Base-by-base conservation (phyloP, 2,888 invertebrate species). In the Chrysopilus asiliformis region DNA sequence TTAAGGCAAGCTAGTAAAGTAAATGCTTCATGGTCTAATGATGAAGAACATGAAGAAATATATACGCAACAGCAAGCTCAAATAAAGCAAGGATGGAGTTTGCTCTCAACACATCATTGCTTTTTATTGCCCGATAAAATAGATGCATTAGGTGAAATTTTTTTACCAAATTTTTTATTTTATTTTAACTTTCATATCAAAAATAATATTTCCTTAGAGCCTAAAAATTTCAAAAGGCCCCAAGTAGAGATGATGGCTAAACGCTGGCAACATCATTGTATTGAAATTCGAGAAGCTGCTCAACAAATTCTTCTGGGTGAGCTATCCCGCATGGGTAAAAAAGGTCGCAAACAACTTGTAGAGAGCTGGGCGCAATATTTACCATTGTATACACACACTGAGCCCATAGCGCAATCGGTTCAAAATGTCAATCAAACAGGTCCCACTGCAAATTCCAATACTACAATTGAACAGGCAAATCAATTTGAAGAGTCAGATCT, bases 261-360 rank as follows among this genome's bases (percentile, higher is more conserved):
- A 13, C 72, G 94, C 43, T 98, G 98, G 98, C 97, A 98, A 59
- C 97, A 98, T 66, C 86, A 94, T 50, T 98, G 97, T 60, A 72
- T 97, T 4, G 97, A 98, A 68, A 91, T 93, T 31, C 70, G 98
- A 4, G 94, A 97, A 62, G 97, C 97, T 0, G 87, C 95, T 0
- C 98, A 98, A 55, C 94, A 95, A 8, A 67, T 98, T 19, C 67
- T 99, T 0, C 67, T 97, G 10, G 93, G 97, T 1, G 98, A 98
- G 64, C 67, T 99, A 18, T 77, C 83, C 42, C 72, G 90, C 2
- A 64, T 64, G 60, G 64, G 61, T 19, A 62, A 58, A 41, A 87
- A 87, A 53, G 97, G 97, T 1, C 76, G 97, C 13, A 90, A 94
- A 61, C 71, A 79, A 1, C 66, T 98, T 14, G 89, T 98, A 1